Conservation (phyloP, 2,113 vertebrate genomes). For the Pipra filicauda region DNA sequence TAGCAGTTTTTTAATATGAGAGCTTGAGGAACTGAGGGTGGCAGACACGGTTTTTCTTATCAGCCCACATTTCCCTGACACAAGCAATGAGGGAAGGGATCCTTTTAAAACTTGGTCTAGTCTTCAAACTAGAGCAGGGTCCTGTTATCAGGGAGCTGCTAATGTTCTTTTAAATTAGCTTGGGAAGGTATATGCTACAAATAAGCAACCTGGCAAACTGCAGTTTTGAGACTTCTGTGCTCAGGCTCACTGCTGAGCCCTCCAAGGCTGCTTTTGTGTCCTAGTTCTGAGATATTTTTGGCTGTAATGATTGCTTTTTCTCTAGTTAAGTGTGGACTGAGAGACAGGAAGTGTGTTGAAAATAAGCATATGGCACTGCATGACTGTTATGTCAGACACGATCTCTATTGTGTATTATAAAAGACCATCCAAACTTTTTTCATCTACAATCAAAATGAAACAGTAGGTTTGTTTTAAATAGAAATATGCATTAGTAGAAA, state of each 20-base stretch:
- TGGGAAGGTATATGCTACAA: not conserved
- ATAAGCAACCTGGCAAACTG: not conserved
- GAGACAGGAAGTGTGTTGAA: not conserved
- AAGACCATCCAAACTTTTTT: not conserved
- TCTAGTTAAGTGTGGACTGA: not conserved
- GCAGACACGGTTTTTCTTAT: accelerated
- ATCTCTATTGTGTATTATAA: not conserved
- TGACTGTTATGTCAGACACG: not conserved
- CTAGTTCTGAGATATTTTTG: conserved; percentile 20
- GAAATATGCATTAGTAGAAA: not conserved
- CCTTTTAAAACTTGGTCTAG: not conserved
- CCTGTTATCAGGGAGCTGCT: not conserved
- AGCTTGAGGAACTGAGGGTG: not conserved
- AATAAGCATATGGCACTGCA: not conserved
- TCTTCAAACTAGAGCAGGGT: not conserved
- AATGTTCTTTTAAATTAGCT: not conserved
- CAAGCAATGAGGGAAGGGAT: not conserved
- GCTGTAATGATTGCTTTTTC: not conserved
- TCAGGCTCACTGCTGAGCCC: not conserved
- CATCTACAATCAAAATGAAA: not conserved
- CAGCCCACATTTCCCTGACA: not conserved
- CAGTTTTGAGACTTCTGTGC: not conserved
- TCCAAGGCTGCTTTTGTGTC: not conserved
- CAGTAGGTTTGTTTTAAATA: not conserved
- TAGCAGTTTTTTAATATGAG: not conserved